Percentiles rank a stretch among this genome's conserved stretches.
Evolutionary conservation across 2,888 invertebrate species (phyloP).

Genomic region (Rhagonycha lutea): DNA sequence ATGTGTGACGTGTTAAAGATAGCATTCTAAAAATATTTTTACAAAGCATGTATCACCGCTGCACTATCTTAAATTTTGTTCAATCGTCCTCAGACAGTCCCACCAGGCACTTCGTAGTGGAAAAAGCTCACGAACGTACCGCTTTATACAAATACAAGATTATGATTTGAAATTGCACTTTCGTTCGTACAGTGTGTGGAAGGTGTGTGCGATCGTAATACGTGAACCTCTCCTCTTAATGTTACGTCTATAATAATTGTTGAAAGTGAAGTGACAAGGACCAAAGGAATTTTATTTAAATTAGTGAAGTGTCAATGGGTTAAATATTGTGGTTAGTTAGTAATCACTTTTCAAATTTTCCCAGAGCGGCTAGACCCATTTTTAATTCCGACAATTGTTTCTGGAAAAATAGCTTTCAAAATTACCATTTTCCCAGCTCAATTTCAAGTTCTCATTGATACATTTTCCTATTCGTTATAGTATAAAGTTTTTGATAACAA

Average conservation of each 20-base stretch:
- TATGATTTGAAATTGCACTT: slow-evolving; percentile 31
- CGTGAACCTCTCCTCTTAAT: slow-evolving; percentile 9
- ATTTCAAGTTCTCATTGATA: neutral
- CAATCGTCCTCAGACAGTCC: neutral
- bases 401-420: too few species aligned
- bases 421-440: neutral
- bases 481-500: too few species aligned
- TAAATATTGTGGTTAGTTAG: neutral
- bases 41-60: neutral
- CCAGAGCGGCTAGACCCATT: neutral
- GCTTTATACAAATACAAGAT: slow-evolving; percentile 28
- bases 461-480: neutral
- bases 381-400: neutral
- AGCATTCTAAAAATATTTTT: neutral
- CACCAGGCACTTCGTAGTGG: neutral
- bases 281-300: too few species aligned
- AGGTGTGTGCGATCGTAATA: slow-evolving; percentile 23
- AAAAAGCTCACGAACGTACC: slow-evolving; percentile 18
- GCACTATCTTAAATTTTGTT: neutral
- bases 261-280: neutral
- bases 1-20: neutral
- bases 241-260: neutral
- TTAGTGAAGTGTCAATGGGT: neutral
- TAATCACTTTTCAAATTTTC: neutral
- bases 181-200: slow-evolving; percentile 26